Evolutionary conservation across 2,113 vertebrate genomes (phyloP).

Genomic region (Trematomus loennbergii): DNA sequence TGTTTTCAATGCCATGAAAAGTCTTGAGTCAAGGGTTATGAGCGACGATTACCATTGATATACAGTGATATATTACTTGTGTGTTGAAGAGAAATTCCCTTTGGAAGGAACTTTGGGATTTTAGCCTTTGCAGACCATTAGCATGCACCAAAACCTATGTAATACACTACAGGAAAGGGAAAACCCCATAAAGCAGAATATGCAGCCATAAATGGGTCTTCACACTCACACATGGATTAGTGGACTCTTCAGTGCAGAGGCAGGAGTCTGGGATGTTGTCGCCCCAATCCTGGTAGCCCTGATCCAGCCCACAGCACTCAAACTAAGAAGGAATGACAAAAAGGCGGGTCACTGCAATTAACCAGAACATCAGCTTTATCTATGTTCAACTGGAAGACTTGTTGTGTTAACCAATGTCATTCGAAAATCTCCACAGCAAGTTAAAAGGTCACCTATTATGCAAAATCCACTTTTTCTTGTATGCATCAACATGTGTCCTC

Average conservation of each 20-base stretch:
- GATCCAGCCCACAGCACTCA: constrained; percentile 64
- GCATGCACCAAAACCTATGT: too few relatives aligned
- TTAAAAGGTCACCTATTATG: background rate
- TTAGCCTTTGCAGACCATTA: too few relatives aligned
- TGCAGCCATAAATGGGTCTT: background rate
- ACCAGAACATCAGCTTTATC: background rate
- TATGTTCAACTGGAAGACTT: background rate
- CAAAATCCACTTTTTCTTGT: too few relatives aligned
- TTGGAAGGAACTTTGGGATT: too few relatives aligned
- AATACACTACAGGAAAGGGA: too few relatives aligned
- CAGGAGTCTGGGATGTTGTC: constrained; percentile 61
- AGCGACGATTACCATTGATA: constrained; percentile 35
- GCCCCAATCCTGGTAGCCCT: constrained; percentile 64
- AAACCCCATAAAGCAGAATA: too few relatives aligned
- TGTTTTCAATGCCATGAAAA: constrained; percentile 4
- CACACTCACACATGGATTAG: constrained; percentile 60
- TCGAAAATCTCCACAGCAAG: background rate
- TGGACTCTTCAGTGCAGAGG: constrained; percentile 24
- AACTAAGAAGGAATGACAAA: constrained; percentile 30
- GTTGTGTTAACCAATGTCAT: too few relatives aligned
- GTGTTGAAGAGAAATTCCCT: too few relatives aligned
- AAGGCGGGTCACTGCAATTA: background rate
- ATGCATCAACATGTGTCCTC: too few relatives aligned
- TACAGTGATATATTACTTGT: background rate
- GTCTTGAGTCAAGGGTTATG: constrained; percentile 17